phyloP scores from a whole-genome alignment of 2,113 vertebrate genomes.

The Cranoglanis bouderius region DNA sequence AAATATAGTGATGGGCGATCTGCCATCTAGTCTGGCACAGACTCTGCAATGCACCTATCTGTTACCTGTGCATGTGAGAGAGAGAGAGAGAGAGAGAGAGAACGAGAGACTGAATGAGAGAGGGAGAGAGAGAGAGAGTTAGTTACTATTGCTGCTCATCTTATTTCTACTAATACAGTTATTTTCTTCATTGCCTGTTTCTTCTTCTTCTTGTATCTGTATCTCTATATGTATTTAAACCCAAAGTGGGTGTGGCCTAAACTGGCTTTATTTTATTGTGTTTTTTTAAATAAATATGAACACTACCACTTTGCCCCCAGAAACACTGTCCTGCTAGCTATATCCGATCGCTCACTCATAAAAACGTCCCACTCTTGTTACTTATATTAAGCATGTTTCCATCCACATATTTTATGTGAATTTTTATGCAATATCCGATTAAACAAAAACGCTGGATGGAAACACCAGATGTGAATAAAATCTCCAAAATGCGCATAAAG shows the following conservation, averaged over 20 bases:
- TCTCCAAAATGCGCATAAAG: too few species aligned
- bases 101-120: not conserved
- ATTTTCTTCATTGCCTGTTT: not conserved
- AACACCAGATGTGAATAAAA: too few species aligned
- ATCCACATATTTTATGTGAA: too few species aligned
- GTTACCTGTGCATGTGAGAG: slow-evolving; percentile 21
- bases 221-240: not conserved
- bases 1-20: slow-evolving; percentile 64
- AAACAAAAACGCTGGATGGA: too few species aligned
- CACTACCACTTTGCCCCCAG: too few species aligned
- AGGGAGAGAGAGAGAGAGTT: not conserved
- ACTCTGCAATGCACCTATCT: slow-evolving; percentile 38
- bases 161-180: not conserved
- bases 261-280: not conserved
- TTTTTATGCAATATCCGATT: too few species aligned
- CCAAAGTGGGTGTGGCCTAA: not conserved
- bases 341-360: not conserved
- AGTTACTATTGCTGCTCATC: not conserved
- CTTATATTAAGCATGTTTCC: not conserved
- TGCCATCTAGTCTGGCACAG: slow-evolving; percentile 54
- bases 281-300: too few species aligned
- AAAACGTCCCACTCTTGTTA: not conserved
- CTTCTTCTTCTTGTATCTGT: not conserved
- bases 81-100: not conserved
- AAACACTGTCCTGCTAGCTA: not conserved